Percentiles rank a stretch among this genome's conserved stretches.
These are phyloP conservation scores for Columba livia DNA, from an alignment of 2,113 vertebrate species.

Conservation along the genomic window DNA sequence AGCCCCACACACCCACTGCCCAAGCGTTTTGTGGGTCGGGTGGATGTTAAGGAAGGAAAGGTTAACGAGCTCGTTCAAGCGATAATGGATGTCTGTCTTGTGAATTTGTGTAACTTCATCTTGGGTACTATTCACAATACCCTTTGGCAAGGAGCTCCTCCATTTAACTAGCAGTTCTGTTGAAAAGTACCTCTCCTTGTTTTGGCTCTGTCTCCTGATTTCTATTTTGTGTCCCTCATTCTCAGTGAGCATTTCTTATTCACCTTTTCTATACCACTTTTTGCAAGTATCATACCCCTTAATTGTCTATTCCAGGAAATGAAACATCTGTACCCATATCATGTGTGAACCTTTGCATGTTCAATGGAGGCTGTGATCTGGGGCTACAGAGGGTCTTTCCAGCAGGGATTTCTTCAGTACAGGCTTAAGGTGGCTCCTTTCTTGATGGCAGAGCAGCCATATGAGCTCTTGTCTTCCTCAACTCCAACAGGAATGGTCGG, in stretches of 20 bases:
- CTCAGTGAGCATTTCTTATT: not conserved
- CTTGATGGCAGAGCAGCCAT: not conserved
- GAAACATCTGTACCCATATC: not conserved
- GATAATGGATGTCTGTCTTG: not conserved
- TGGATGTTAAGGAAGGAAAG: not conserved
- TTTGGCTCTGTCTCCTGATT: not conserved
- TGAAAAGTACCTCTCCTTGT: not conserved
- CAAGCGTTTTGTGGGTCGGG: not conserved
- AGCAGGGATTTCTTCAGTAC: not conserved
- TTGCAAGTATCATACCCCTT: not conserved
- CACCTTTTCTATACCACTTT: not conserved
- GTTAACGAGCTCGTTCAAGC: not conserved
- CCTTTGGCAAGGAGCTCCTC: not conserved
- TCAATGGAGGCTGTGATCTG: not conserved
- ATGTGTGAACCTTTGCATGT: not conserved
- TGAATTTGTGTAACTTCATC: not conserved
- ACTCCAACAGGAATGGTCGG: not conserved
- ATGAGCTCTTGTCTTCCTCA: not conserved
- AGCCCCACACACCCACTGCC: not conserved
- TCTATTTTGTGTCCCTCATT: not conserved
- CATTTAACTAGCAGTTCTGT: not conserved
- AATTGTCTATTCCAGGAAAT: not conserved
- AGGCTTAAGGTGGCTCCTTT: not conserved
- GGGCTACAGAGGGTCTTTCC: not conserved
- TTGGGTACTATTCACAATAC: not conserved